Evolutionary conservation across 2,888 invertebrate species (phyloP).

Genomic region (Melanotus villosus): DNA sequence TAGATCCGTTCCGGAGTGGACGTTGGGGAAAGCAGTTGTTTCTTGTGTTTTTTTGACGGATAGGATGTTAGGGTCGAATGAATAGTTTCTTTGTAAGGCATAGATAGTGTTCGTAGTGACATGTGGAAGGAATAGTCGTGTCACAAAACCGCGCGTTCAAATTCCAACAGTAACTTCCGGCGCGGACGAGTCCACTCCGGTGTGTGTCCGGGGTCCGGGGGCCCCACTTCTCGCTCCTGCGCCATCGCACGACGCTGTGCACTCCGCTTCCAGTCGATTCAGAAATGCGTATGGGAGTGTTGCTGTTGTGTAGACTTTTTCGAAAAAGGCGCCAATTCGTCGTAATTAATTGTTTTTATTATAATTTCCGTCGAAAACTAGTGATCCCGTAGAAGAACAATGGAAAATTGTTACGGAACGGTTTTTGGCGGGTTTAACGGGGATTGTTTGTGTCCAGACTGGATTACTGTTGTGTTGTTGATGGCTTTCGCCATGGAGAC

Average conservation of each 20-base stretch:
- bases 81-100: constrained; percentile 2
- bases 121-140: constrained; percentile 37
- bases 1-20: background rate
- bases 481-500: constrained; percentile 40
- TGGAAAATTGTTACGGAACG: background rate
- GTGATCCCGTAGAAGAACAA: background rate
- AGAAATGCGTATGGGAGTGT: constrained; percentile 34
- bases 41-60: background rate
- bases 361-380: background rate
- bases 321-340: constrained; percentile 45
- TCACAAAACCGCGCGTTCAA: constrained; percentile 45
- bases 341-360: constrained; percentile 28
- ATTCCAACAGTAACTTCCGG: constrained; percentile 46
- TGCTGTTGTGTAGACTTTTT: constrained; percentile 28
- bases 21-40: background rate
- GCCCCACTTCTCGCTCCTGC: constrained; percentile 36
- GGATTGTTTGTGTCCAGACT: constrained; percentile 24
- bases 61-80: background rate
- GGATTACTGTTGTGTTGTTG: constrained; percentile 38
- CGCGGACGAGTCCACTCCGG: constrained; percentile 53
- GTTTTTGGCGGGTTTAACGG: background rate
- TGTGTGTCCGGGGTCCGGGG: constrained; percentile 49
- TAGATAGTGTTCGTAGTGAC: background rate
- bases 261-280: constrained; percentile 43
- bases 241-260: constrained; percentile 37